Conservation (phyloP, 2,888 invertebrate genomes). For the Anarsia innoxiella region DNA sequence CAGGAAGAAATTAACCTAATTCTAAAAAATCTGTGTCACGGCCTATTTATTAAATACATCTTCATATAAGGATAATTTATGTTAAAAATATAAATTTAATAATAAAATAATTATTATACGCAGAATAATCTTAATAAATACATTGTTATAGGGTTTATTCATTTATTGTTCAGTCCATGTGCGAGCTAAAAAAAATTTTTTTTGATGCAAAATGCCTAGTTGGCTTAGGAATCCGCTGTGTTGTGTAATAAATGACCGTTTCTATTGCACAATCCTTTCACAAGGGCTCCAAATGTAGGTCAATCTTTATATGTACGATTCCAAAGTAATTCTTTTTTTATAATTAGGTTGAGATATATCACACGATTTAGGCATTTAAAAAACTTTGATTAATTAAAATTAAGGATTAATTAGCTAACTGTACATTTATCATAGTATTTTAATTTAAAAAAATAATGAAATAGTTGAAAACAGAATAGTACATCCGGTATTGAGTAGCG, state of each 20-base stretch:
- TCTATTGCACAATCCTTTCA: slow-evolving; percentile 76
- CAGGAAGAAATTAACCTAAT: slow-evolving; percentile 68
- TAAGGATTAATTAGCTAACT: not conserved
- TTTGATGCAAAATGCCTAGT: slow-evolving; percentile 62
- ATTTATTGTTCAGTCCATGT: slow-evolving; percentile 28
- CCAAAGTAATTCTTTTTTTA: slow-evolving; percentile 26
- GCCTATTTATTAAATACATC: slow-evolving; percentile 42
- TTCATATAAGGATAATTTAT: slow-evolving; percentile 7
- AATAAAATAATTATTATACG: slow-evolving; percentile 1
- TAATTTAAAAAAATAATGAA: slow-evolving; percentile 1
- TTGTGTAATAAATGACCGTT: slow-evolving; percentile 75
- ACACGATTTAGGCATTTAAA: too few relatives aligned
- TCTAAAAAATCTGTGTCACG: slow-evolving; percentile 57
- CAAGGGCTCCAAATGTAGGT: slow-evolving; percentile 74
- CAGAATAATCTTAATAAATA: slow-evolving; percentile 23
- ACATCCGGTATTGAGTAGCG: slow-evolving; percentile 2
- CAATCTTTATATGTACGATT: slow-evolving; percentile 65
- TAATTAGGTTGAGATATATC: too few relatives aligned
- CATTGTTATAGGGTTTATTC: slow-evolving; percentile 26
- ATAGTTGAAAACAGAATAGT: not conserved
- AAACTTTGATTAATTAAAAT: too few relatives aligned
- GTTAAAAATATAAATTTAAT: slow-evolving; percentile 10
- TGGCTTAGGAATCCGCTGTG: slow-evolving; percentile 66
- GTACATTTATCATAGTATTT: not conserved
- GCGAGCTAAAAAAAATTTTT: slow-evolving; percentile 40